Conservation (phyloP, 2,113 vertebrate genomes). For the Gopherus flavomarginatus region DNA sequence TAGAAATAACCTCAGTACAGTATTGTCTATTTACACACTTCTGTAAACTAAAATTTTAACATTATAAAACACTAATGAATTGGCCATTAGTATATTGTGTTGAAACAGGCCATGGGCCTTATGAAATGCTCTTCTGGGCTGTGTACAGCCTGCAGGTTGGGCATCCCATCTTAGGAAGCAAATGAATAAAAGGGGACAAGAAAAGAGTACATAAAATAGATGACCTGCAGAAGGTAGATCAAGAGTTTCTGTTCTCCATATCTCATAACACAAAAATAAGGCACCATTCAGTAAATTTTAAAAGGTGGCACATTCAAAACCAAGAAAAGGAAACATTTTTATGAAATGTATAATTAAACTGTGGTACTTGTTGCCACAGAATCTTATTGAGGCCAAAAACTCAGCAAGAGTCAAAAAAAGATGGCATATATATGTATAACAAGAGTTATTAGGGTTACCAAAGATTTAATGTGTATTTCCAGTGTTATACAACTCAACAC, state of each 20-base stretch:
- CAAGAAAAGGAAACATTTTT: background rate
- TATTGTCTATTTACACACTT: no score
- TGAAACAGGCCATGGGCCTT: no score
- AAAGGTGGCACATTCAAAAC: background rate
- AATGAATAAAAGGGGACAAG: background rate
- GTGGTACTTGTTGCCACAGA: background rate
- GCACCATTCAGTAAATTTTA: background rate
- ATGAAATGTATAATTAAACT: background rate
- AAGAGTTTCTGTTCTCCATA: background rate
- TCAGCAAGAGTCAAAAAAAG: no score
- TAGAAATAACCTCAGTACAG: no score
- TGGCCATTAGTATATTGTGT: no score
- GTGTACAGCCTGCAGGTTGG: no score
- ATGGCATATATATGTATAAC: background rate
- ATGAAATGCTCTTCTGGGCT: no score
- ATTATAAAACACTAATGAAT: no score
- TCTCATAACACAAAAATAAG: background rate
- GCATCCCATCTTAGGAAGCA: no score
- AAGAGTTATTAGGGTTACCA: background rate
- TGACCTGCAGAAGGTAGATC: background rate
- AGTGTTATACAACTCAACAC: background rate
- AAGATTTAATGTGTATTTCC: background rate
- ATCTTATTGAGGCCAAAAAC: background rate
- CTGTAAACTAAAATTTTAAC: no score
- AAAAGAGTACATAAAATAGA: background rate